These are phyloP conservation scores for Premnoplex brunnescens DNA, from an alignment of 2,797 vertebrate species.

Conservation along the genomic window DNA sequence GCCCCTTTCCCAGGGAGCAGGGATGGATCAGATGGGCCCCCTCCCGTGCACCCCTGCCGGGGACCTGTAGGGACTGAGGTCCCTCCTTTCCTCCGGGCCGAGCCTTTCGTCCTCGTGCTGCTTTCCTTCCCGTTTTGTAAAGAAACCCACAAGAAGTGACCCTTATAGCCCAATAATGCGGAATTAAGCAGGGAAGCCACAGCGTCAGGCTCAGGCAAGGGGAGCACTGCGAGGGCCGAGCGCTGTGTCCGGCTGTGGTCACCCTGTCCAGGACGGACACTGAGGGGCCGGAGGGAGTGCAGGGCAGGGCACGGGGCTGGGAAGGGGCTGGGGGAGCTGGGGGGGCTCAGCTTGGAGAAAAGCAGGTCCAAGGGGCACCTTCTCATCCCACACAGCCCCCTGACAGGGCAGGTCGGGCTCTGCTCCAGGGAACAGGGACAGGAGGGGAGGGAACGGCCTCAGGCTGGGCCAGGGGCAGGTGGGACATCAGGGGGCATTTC, in stretches of 20 bases:
- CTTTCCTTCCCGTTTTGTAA: background rate
- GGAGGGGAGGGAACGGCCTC: background rate
- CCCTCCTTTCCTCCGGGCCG: background rate
- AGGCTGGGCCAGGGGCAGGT: no score
- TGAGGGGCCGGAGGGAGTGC: fast-evolving
- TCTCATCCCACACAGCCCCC: background rate
- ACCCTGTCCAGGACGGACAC: fast-evolving
- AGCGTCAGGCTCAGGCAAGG: fast-evolving
- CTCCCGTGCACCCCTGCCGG: background rate
- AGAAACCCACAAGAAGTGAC: background rate
- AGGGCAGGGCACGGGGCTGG: background rate
- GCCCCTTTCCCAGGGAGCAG: background rate
- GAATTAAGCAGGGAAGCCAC: background rate
- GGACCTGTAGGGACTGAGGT: background rate
- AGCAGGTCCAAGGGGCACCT: background rate
- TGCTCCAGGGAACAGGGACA: background rate
- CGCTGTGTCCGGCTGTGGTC: background rate
- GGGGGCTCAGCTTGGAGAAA: background rate
- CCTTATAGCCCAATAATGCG: fast-evolving
- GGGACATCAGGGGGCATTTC: background rate
- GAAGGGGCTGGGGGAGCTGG: background rate
- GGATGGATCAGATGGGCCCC: background rate
- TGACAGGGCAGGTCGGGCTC: background rate
- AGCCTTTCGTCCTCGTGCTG: background rate
- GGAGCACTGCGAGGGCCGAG: background rate